These are phyloP conservation scores for Netelia virgata DNA, from an alignment of 2,888 invertebrate genomes.

Conservation along the genomic window DNA sequence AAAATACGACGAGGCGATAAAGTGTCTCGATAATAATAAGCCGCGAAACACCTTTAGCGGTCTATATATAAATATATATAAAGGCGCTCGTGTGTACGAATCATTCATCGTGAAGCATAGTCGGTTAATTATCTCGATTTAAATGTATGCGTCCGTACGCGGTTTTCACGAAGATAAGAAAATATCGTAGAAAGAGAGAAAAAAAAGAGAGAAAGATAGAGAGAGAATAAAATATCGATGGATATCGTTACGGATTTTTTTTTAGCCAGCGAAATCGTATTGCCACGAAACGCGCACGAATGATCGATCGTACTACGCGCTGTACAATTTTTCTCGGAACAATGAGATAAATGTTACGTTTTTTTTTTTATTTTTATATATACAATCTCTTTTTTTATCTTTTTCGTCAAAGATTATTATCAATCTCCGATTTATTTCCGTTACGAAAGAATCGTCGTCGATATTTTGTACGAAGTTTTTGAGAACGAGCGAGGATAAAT, in stretches of 20 bases:
- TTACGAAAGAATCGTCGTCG: no score
- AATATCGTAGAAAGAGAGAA: slow-evolving; percentile 7
- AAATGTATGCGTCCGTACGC: slow-evolving; percentile 13
- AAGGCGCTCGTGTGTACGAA: background rate
- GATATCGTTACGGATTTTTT: slow-evolving; percentile 44
- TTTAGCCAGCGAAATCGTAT: slow-evolving; percentile 35
- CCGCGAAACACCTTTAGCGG: slow-evolving; percentile 28
- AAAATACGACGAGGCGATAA: slow-evolving; percentile 28
- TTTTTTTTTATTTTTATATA: background rate
- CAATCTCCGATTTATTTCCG: no score
- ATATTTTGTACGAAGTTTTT: no score
- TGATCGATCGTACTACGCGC: slow-evolving; percentile 47
- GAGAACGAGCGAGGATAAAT: no score
- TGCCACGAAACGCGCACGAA: slow-evolving; percentile 12
- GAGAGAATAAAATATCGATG: background rate
- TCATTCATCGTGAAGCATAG: background rate
- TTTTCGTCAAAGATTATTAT: background rate
- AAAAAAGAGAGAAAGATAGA: no score
- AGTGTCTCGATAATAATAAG: slow-evolving; percentile 42
- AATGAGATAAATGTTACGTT: background rate
- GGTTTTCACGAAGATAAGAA: slow-evolving; percentile 33
- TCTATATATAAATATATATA: slow-evolving; percentile 7
- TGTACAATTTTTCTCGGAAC: slow-evolving; percentile 25
- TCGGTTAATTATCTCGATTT: background rate
- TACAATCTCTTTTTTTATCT: background rate